A percentile compares a stretch with the other conserved stretches of the same genome.
phyloP scores from a whole-genome alignment of 2,113 vertebrate species.

The Gobio gobio region DNA sequence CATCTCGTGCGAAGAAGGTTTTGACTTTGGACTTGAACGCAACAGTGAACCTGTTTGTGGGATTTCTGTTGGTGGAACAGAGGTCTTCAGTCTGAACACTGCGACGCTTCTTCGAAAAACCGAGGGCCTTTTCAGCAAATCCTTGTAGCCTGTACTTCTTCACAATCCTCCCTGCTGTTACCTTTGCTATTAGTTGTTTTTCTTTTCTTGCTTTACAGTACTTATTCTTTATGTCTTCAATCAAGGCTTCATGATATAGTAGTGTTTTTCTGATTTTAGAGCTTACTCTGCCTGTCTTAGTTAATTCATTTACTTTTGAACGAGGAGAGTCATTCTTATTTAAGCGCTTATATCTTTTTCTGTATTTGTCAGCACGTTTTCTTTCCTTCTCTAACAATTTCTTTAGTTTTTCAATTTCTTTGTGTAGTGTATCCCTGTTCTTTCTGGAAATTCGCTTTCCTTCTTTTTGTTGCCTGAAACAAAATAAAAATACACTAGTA shows the following conservation, averaged over 20 bases:
- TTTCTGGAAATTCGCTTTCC: neutral
- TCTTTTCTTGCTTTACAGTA: neutral
- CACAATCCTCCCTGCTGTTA: neutral
- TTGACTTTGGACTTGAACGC: neutral
- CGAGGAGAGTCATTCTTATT: neutral
- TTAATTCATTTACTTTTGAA: neutral
- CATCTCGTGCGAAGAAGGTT: neutral
- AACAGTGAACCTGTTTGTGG: neutral
- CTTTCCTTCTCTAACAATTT: neutral
- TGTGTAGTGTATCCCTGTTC: neutral
- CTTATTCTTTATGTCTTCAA: neutral
- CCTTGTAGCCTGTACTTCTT: neutral
- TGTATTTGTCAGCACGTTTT: neutral
- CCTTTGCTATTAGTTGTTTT: too few relatives aligned
- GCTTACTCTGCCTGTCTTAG: too few relatives aligned
- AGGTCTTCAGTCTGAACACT: neutral
- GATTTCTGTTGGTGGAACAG: neutral
- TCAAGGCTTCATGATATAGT: neutral
- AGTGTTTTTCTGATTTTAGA: too few relatives aligned
- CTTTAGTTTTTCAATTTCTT: slow-evolving; percentile 2
- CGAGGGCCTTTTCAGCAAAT: neutral
- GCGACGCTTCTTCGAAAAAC: neutral
- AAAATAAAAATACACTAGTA: neutral
- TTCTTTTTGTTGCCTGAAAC: neutral
- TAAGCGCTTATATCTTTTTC: slow-evolving; percentile 1